Percentiles rank a stretch among this genome's conserved stretches.
Evolutionary conservation across 2,797 vertebrate species (phyloP).

Genomic region (Muraenolepis orangiensis): DNA sequence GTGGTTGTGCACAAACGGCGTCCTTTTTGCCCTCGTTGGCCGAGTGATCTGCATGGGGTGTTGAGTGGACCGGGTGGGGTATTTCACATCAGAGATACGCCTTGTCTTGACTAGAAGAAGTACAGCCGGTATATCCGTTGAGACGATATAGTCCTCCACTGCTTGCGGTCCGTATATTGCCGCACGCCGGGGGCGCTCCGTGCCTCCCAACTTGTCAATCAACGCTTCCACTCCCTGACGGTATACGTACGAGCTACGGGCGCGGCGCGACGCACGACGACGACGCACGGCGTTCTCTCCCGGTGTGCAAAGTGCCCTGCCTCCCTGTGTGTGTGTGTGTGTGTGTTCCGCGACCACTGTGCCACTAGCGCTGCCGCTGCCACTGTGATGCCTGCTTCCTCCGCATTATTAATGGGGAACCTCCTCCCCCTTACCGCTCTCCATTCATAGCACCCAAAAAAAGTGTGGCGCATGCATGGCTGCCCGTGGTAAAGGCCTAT

Average conservation of each 20-base stretch:
- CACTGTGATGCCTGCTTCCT: not conserved
- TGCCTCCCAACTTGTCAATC: slow-evolving; percentile 59
- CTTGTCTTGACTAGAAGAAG: slow-evolving; percentile 40
- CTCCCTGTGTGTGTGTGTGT: not conserved
- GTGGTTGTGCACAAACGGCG: slow-evolving; percentile 16
- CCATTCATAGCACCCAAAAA: no score
- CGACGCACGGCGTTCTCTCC: not conserved
- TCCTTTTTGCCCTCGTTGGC: slow-evolving; percentile 39
- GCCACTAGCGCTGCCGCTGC: not conserved
- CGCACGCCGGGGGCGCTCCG: slow-evolving; percentile 44
- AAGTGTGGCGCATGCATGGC: no score
- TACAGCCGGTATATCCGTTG: slow-evolving; percentile 10
- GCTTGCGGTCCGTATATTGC: slow-evolving; percentile 20
- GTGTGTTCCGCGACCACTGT: not conserved
- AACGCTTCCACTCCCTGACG: slow-evolving; percentile 46
- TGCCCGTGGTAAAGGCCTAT: no score
- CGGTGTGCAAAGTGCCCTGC: not conserved
- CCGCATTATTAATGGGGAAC: not conserved
- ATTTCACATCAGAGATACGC: slow-evolving; percentile 40
- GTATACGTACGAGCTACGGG: no score
- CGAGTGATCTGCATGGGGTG: slow-evolving; percentile 14
- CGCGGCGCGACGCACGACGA: no score
- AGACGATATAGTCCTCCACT: slow-evolving; percentile 54
- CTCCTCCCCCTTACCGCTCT: not conserved
- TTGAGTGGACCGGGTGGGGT: not conserved